Evolutionary conservation across 2,797 vertebrate genomes (phyloP), one percentile per base, ranked within the genome.

Genomic region (Brachyalestes nurse): DNA sequence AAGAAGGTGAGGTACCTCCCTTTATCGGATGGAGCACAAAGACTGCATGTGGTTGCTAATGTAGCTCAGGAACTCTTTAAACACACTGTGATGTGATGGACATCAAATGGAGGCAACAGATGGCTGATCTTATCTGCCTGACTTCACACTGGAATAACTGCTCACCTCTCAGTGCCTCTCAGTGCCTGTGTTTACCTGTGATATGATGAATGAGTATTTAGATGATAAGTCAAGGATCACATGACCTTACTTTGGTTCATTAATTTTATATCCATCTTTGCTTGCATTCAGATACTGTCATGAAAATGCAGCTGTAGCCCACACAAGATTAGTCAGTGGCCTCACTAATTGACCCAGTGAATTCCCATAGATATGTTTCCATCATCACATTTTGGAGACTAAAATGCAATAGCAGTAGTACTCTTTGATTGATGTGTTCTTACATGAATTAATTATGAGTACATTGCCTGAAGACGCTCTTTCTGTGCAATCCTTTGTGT

Each of bases 81-180:
- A 84, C 82, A 78, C 78, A 78, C 75, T 51, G n/a, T 55, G 62
- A 45, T 60, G 17, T 78, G 40, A 78, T 81, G 45, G 69, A 80
- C 67, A 82, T 81, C 45, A 82, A 72, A 72, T 78, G 82, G 74
- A 82, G 69, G 87, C 82, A 91, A 90, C 91, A 84, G 86, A 86
- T 76, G 85, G 65, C 17, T 17, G 10, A 40, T 84, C 13, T 72
- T 67, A 78, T 69, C 49, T 80, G 76, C 72, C 28, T 86, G 58
- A 74, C 65, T 64, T 78, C 57, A 78, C 77, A 74, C 49, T 34
- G 4, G 19, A 14, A 64, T 75, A 61, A 82, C 42, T 42, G n/a
- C 28, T 38, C 42, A 62, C 66, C n/a, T 58, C 47, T 16, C 62
- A 6, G 55, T 75, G 66, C 58, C 51, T 57, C 58, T 25, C 55